phyloP scores from a whole-genome alignment of 2,113 vertebrate species.

The Riparia riparia region DNA sequence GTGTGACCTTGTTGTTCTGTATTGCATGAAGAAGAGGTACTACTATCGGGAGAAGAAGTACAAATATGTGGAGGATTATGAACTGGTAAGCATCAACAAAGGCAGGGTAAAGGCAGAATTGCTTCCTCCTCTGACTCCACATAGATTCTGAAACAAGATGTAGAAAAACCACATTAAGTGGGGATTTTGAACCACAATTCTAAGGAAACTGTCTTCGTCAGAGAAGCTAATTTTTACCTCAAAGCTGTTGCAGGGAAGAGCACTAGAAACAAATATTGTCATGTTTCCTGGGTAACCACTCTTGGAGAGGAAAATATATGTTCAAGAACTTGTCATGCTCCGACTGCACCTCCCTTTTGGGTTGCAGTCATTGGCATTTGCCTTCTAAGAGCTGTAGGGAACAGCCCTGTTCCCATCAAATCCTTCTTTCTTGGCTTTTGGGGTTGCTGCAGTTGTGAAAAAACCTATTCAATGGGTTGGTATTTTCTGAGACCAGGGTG shows the following conservation, averaged over 20 bases:
- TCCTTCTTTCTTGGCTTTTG: not conserved
- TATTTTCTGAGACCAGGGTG: not conserved
- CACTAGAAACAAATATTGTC: constrained; percentile 41
- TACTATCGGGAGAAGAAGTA: constrained; percentile 85
- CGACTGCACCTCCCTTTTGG: not conserved
- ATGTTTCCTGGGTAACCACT: constrained; percentile 46
- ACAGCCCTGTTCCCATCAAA: not conserved
- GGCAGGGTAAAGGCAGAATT: not conserved
- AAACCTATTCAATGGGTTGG: not conserved
- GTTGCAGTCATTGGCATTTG: not conserved
- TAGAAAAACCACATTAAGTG: not conserved
- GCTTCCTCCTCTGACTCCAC: not conserved
- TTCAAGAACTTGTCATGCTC: not conserved
- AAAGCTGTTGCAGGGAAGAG: constrained; percentile 10
- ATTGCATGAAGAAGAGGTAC: constrained; percentile 79
- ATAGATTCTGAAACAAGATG: not conserved
- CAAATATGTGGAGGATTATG: constrained; percentile 81
- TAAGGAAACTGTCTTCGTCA: not conserved
- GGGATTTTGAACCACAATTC: not conserved
- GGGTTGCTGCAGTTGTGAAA: not conserved
- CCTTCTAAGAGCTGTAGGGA: not conserved
- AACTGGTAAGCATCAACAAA: constrained; percentile 65
- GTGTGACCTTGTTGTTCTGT: constrained; percentile 83
- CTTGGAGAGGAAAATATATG: not conserved
- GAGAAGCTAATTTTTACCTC: constrained; percentile 40